Percentiles rank a stretch among this genome's conserved stretches.
These are phyloP conservation scores for Rissa tridactyla DNA, from an alignment of 2,113 vertebrate species.

Conservation along the genomic window DNA sequence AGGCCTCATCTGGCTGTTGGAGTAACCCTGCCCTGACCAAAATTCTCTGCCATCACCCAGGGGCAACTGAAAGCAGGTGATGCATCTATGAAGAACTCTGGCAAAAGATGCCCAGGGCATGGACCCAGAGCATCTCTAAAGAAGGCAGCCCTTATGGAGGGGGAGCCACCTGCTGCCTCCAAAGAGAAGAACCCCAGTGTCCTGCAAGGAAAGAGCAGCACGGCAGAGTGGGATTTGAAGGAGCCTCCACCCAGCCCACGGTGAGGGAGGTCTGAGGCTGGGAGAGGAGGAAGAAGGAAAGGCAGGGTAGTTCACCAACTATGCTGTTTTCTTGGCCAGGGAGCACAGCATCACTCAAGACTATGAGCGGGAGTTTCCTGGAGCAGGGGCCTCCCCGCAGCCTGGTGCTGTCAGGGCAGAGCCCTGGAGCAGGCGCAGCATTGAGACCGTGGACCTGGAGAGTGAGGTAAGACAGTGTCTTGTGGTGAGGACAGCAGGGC, in stretches of 20 bases:
- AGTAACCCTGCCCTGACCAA: background rate
- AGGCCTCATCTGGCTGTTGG: background rate
- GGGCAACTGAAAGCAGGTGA: slow-evolving; percentile 16
- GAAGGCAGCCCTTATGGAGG: background rate
- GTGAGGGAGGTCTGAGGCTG: slow-evolving; percentile 38
- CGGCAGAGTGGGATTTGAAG: slow-evolving; percentile 33
- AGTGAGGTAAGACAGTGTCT: slow-evolving; percentile 67
- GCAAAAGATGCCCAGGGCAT: background rate
- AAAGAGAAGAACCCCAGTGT: background rate
- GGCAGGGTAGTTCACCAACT: background rate
- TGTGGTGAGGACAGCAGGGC: background rate
- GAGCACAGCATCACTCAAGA: slow-evolving; percentile 77
- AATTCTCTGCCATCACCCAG: slow-evolving; percentile 18
- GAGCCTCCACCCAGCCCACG: background rate
- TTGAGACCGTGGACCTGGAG: slow-evolving; percentile 62
- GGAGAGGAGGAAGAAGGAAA: background rate
- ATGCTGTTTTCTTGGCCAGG: slow-evolving; percentile 29
- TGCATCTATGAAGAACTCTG: background rate
- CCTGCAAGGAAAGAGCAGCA: background rate
- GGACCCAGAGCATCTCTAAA: background rate
- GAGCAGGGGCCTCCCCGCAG: background rate
- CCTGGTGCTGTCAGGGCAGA: background rate
- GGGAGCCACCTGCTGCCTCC: background rate
- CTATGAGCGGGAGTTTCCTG: slow-evolving; percentile 76
- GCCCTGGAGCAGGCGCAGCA: background rate